Conservation (phyloP, 2,888 invertebrate species). For the Stomorhina lunata region DNA sequence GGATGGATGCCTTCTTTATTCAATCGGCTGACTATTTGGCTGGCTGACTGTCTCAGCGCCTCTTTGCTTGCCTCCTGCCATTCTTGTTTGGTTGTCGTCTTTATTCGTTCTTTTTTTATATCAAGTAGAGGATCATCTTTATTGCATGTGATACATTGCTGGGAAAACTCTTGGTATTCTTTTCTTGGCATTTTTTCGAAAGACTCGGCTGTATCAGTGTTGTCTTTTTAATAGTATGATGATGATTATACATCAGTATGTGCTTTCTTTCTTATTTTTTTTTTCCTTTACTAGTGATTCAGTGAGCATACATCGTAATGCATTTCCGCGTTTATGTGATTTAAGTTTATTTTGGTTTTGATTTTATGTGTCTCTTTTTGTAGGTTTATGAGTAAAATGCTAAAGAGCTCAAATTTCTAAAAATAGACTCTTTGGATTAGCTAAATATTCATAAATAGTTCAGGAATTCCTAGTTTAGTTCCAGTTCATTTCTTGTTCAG, state of each 20-base stretch:
- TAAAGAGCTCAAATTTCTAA: slow-evolving; percentile 17
- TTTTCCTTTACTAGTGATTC: slow-evolving; percentile 53
- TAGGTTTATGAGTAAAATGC: slow-evolving; percentile 1
- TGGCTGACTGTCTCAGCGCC: slow-evolving; percentile 64
- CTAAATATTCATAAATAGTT: background rate
- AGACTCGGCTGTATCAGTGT: slow-evolving; percentile 13
- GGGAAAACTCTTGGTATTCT: slow-evolving; percentile 72
- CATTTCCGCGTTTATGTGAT: slow-evolving; percentile 61
- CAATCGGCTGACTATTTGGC: slow-evolving; percentile 62
- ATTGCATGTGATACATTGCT: slow-evolving; percentile 67
- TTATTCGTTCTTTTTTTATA: slow-evolving; percentile 43
- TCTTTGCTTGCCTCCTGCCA: slow-evolving; percentile 67
- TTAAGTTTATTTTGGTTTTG: slow-evolving; percentile 35
- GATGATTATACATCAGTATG: slow-evolving; percentile 28
- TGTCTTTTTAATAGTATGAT: background rate
- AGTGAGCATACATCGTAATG: slow-evolving; percentile 53
- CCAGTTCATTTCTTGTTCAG: no score
- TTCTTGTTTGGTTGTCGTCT: slow-evolving; percentile 62
- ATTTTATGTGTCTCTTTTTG: slow-evolving; percentile 7
- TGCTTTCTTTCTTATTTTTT: slow-evolving; percentile 27
- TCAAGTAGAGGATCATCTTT: slow-evolving; percentile 56
- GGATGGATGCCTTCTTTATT: slow-evolving; percentile 69
- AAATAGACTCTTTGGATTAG: slow-evolving; percentile 26
- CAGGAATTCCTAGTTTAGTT: no score
- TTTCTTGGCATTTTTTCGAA: slow-evolving; percentile 38